These are phyloP conservation scores for Siphlonurus alternatus DNA, from an alignment of 2,888 invertebrate genomes.

Conservation along the genomic window DNA sequence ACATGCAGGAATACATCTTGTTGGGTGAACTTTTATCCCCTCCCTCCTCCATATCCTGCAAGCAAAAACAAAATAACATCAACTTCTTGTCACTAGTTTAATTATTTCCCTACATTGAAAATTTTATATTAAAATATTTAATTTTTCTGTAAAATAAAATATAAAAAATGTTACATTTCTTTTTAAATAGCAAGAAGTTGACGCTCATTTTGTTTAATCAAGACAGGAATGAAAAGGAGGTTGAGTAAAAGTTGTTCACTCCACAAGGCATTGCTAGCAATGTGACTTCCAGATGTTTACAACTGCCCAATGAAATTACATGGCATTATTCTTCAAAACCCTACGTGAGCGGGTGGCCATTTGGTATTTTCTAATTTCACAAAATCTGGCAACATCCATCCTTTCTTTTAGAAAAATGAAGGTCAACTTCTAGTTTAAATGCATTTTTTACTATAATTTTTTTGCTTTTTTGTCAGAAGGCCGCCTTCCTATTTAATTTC, in stretches of 20 bases:
- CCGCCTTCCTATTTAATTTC: background rate
- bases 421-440: conserved; percentile 65
- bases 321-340: background rate
- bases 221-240: too few relatives aligned
- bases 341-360: background rate
- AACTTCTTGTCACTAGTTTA: conserved; percentile 60
- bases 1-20: conserved; percentile 63
- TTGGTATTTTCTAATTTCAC: too few relatives aligned
- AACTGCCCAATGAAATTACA: background rate
- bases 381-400: too few relatives aligned
- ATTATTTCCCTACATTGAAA: background rate
- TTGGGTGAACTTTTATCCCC: background rate
- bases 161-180: conserved; percentile 4
- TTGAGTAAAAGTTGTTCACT: background rate
- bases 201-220: conserved; percentile 48
- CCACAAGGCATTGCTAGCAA: background rate
- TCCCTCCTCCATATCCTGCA: conserved; percentile 73
- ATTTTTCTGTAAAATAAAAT: background rate
- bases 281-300: background rate
- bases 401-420: conserved; percentile 78
- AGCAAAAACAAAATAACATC: conserved; percentile 60
- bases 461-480: too few relatives aligned
- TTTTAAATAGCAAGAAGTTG: conserved; percentile 50
- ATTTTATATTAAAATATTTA: background rate
- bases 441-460: background rate